Evolutionary conservation across 1,140 invertebrate genomes (phyloP), one percentile per base, ranked within the genome.

Genomic region (Zaprionus inermis): DNA sequence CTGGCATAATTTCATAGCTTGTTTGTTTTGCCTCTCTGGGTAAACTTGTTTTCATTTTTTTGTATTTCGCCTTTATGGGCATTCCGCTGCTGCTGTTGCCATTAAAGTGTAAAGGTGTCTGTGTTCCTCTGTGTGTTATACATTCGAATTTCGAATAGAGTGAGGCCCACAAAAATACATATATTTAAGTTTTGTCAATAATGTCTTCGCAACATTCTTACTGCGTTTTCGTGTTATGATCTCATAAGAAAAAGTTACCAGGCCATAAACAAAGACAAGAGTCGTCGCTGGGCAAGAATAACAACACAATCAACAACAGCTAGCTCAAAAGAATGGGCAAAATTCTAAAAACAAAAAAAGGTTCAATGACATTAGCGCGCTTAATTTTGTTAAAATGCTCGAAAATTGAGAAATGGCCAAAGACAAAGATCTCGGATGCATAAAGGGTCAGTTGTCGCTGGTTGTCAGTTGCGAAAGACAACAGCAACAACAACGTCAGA

Each of bases 181-280:
- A 16, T 44, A 44, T 44, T 5, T 44, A 68, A 58, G 67, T 80
- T 89, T 89, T 83, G 80, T 88, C 83, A 89, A 89, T 89, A 86
- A 22, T 52, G 44, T 55, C 55, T 57, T 20, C 41, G 66, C 76
- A 76, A 60, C 57, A 61, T 63, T 61, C 51, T 61, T 54, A 38
- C 16, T 54, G 30, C 72, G 60, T 76, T 73, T 82, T 73, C 72
- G 64, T 88, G 72, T 58, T 75, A 83, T 88, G 79, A 88, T 88
- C 83, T 88, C 83, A 88, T 88, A 88, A 69, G 69, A 83, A 84
- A 89, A 80, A 80, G 83, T 88, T 89, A 67, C 64, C 54, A 77
- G 72, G 76, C 18, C 57, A 20, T 28, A 57, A 54, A 56, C 34
- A 41, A 55, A 57, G 0, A 32, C 41, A 78, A 66, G 60, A 76